Percentiles rank a stretch among this genome's conserved stretches.
Conservation (phyloP, 2,888 invertebrate species). For the Muscina levida region DNA sequence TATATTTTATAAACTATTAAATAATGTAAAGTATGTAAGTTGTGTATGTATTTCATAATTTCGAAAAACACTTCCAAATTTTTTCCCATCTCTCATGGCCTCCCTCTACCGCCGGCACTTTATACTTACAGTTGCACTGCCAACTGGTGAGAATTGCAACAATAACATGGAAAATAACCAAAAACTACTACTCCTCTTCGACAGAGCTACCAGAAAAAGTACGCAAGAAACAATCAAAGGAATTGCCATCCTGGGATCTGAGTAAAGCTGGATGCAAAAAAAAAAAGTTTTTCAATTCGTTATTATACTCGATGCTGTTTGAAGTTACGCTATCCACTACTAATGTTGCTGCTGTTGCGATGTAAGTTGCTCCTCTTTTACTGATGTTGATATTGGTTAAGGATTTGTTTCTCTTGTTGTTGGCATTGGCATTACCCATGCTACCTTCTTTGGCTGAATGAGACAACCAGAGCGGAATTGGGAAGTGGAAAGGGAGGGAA, state of each 20-base stretch:
- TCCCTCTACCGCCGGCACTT: too few species aligned
- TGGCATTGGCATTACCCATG: constrained; percentile 10
- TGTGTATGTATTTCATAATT: too few species aligned
- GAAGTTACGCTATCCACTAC: constrained; percentile 34
- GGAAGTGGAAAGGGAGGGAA: too few species aligned
- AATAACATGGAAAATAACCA: not conserved
- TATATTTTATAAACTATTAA: too few species aligned
- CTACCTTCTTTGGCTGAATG: not conserved
- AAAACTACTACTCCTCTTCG: not conserved
- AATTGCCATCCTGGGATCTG: constrained; percentile 47
- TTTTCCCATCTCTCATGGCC: too few species aligned
- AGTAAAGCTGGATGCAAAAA: not conserved
- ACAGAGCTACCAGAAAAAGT: constrained; percentile 26
- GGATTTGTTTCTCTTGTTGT: constrained; percentile 26
- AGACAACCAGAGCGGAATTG: not conserved
- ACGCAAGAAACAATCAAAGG: constrained; percentile 56
- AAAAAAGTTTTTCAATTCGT: constrained; percentile 62
- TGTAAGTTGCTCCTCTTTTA: not conserved
- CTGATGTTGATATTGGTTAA: constrained; percentile 42
- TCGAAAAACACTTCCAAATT: too few species aligned
- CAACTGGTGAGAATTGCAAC: not conserved
- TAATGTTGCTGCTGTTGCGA: constrained; percentile 13
- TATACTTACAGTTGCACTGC: constrained; percentile 7
- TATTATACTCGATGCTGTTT: constrained; percentile 58
- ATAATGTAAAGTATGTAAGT: too few species aligned